Base-by-base conservation (phyloP, 92 coral and sea anemone genomes). In the Bergia sp. region DNA sequence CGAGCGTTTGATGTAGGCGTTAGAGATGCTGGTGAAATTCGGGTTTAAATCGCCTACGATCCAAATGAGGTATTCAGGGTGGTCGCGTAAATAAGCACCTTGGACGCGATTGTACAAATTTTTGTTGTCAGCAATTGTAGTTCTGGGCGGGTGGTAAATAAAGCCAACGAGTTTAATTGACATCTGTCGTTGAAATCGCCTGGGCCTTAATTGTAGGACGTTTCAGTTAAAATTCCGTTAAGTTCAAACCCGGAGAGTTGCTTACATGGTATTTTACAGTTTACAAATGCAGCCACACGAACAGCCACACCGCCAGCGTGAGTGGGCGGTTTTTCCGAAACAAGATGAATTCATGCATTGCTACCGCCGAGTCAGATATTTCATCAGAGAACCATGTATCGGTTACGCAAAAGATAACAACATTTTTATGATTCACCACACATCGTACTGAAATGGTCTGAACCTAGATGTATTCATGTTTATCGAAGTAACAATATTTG, bases 251-350 rank as follows among this genome's bases (percentile, higher is more conserved):
- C 13, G 57, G 15, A 1, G 15, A 50, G 57, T 50, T 2, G 57
- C 57, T 50, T 50, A 1, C 57, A 50, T 11, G 57, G 15, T 9
- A 50, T 9, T 50, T 50, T 50, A 50, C 57, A 50, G 21, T 81
- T 86, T 7, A 76, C 55, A 38, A 76, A 86, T 18, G 45, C 85
- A 4, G 85, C 77, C 2, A 73, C 77, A 37, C 89, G 49, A 11
- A 75, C 85, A 4, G 85, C 77, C 2, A 73, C 77, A 37, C 89
- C 73, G 7, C 83, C 89, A 37, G 83, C 85, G 29, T 69, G 89
- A 53, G 89, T 47, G 83, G 83, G 43, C 89, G 89, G 37, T 86
- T 85, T 16, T 86, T 76, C 1, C 89, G 84, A 49, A 86, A 86
- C 89, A 86, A 77, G 37, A 45, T 86, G 53, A 75, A 86, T 7